Evolutionary conservation across 2,113 vertebrate genomes (phyloP).

Genomic region (Nothoprocta perdicaria): DNA sequence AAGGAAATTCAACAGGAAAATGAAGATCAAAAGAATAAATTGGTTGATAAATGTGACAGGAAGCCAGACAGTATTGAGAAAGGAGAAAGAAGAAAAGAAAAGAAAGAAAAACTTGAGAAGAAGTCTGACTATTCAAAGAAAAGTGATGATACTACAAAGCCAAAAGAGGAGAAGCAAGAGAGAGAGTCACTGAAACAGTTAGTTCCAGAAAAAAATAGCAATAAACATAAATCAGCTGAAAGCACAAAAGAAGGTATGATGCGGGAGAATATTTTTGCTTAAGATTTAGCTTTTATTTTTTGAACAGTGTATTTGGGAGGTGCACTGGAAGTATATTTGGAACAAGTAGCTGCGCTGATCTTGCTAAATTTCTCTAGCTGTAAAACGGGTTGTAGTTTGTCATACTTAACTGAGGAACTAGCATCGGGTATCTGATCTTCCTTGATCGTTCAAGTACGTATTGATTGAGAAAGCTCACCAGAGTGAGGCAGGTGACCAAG

Average conservation of each 20-base stretch:
- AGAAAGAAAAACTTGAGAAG: constrained; percentile 81
- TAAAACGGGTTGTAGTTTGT: not conserved
- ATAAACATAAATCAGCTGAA: constrained; percentile 84
- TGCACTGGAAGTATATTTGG: not conserved
- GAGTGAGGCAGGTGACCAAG: not conserved
- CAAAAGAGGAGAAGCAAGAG: constrained; percentile 75
- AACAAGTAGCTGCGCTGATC: not conserved
- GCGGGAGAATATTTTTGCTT: not conserved
- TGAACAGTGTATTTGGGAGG: not conserved
- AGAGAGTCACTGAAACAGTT: constrained; percentile 68
- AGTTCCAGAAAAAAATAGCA: constrained; percentile 79
- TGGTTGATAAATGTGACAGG: constrained; percentile 76
- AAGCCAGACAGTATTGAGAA: constrained; percentile 77
- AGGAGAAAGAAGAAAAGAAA: constrained; percentile 81
- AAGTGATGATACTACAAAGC: constrained; percentile 65
- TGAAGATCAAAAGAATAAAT: constrained; percentile 78
- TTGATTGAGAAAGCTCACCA: not conserved
- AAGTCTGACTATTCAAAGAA: constrained; percentile 75
- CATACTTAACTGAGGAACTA: not conserved
- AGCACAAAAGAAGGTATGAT: constrained; percentile 89
- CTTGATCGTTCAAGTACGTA: not conserved
- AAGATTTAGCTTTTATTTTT: not conserved
- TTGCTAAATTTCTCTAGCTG: not conserved
- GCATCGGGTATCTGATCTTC: not conserved
- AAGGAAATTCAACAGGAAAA: constrained; percentile 78